These are phyloP conservation scores for Elgaria multicarinata DNA, from an alignment of 2,113 vertebrate species.

Conservation along the genomic window DNA sequence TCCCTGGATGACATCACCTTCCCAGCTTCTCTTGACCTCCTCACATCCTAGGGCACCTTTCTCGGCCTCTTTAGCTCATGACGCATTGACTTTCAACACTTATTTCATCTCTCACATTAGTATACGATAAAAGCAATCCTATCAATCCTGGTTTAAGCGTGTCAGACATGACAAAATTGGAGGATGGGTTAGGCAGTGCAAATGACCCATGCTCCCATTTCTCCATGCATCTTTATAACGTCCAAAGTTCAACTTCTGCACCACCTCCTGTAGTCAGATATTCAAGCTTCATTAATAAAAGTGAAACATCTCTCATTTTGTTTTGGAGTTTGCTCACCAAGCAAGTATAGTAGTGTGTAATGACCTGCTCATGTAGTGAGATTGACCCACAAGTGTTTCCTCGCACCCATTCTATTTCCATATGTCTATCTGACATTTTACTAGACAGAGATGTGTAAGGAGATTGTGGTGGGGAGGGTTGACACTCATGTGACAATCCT, in stretches of 20 bases:
- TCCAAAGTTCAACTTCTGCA: background rate
- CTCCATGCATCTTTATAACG: background rate
- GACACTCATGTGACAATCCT: background rate
- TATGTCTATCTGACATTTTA: background rate
- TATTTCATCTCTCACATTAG: background rate
- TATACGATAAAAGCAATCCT: background rate
- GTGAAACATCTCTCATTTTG: background rate
- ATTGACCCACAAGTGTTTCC: background rate
- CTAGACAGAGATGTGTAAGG: background rate
- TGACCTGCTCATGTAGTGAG: too few relatives aligned
- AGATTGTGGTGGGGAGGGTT: background rate
- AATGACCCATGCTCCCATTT: background rate
- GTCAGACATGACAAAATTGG: background rate
- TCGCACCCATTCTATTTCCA: background rate
- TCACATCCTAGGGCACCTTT: background rate
- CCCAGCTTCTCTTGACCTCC: background rate
- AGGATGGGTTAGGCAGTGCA: background rate
- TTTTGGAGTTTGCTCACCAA: rapidly evolving
- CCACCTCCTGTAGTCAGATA: background rate
- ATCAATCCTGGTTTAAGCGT: background rate
- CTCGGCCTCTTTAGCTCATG: background rate
- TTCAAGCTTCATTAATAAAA: background rate
- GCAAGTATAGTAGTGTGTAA: background rate
- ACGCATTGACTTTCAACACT: background rate
- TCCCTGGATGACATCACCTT: background rate